phyloP scores from a whole-genome alignment of 2,113 vertebrate genomes.

The Formicarius rufipectus region DNA sequence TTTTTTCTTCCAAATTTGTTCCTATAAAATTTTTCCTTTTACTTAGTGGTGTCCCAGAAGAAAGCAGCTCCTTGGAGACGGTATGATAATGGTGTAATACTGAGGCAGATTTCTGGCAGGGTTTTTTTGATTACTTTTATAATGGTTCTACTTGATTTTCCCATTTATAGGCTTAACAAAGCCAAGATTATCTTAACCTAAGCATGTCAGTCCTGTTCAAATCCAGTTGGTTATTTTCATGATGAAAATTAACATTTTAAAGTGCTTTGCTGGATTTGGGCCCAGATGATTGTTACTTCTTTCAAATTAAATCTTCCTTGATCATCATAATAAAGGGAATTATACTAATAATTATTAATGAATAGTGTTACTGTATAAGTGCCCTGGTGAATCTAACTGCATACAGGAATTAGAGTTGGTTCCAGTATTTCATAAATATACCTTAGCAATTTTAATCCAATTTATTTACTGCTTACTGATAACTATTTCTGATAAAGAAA shows the following conservation, averaged over 20 bases:
- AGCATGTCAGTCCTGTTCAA: not conserved
- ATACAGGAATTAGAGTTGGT: not conserved
- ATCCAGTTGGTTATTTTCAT: conserved; percentile 24
- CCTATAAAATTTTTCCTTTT: not conserved
- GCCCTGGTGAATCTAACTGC: not conserved
- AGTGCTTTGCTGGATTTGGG: conserved; percentile 6
- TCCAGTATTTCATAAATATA: not conserved
- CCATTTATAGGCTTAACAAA: not conserved
- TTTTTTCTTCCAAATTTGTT: not conserved
- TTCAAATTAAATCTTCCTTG: conserved; percentile 40
- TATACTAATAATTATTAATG: conserved; percentile 44
- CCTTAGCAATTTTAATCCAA: not conserved
- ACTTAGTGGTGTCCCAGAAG: not conserved
- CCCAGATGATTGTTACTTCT: not conserved
- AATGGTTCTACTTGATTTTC: conserved; percentile 13
- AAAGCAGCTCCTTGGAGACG: not conserved
- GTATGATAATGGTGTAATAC: not conserved
- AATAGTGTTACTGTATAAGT: not conserved
- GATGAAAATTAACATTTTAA: conserved; percentile 36
- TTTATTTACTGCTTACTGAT: not conserved
- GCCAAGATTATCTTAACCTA: conserved; percentile 3
- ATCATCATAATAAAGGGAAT: conserved; percentile 14
- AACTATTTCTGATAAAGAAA: not conserved
- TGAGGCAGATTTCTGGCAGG: conserved; percentile 4
- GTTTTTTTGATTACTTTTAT: conserved; percentile 1